phyloP scores from a whole-genome alignment of 2,888 invertebrate species.

The Tenodera sinensis region DNA sequence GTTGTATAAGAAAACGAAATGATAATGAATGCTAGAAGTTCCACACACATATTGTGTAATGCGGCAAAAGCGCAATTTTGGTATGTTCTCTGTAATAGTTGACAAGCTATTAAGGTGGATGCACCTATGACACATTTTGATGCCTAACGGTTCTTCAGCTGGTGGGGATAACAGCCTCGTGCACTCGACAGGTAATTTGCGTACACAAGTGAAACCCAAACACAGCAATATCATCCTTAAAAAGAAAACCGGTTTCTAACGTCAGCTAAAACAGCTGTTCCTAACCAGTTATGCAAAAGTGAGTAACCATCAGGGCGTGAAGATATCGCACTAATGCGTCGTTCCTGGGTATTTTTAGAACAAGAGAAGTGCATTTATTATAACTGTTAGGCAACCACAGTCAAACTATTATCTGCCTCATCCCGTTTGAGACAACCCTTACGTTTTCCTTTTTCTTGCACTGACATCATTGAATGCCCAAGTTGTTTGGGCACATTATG shows the following conservation, averaged over 20 bases:
- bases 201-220: not conserved
- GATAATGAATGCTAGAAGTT: no score
- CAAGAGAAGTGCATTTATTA: not conserved
- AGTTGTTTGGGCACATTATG: no score
- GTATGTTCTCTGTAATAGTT: not conserved
- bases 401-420: not conserved
- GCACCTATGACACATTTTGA: not conserved
- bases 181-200: not conserved
- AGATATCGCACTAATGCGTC: not conserved
- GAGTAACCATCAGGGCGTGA: not conserved
- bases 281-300: not conserved
- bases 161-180: not conserved
- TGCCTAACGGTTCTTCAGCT: not conserved
- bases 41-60: no score
- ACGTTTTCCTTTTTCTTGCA: no score
- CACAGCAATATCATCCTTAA: not conserved
- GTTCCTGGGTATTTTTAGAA: not conserved
- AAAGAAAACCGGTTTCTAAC: not conserved
- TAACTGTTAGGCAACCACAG: not conserved
- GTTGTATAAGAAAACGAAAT: no score
- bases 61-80: no score
- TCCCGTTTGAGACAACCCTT: no score
- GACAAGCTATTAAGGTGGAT: not conserved
- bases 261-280: not conserved
- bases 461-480: no score